Percentiles rank a stretch among this genome's conserved stretches.
phyloP scores from a whole-genome alignment of 2,888 invertebrate species.

The Calameuta pallipes region DNA sequence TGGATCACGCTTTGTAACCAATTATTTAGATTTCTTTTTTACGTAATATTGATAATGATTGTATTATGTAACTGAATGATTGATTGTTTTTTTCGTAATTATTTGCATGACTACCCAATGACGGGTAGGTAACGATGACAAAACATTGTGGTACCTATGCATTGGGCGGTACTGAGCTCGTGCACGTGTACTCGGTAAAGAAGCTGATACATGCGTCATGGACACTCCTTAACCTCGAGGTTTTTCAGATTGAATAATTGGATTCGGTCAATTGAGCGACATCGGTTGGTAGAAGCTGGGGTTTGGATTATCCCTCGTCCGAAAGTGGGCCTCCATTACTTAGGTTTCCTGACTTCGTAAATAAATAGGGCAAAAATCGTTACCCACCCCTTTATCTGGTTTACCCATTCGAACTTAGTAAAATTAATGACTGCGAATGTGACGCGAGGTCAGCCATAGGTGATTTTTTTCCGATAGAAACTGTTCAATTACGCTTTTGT shows the following conservation, averaged over 20 bases:
- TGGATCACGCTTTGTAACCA: too few species aligned
- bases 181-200: neutral
- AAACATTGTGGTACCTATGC: neutral
- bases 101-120: neutral
- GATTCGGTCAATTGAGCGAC: neutral
- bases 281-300: neutral
- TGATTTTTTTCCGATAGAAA: neutral
- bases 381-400: neutral
- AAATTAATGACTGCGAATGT: neutral
- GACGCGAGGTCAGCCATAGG: neutral
- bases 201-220: neutral
- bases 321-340: neutral
- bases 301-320: constrained; percentile 3
- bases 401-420: neutral
- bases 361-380: constrained; percentile 3
- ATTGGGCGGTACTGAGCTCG: neutral
- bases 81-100: too few species aligned
- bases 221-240: constrained; percentile 1
- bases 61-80: neutral
- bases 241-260: constrained; percentile 5
- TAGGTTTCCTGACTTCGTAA: neutral
- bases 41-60: neutral
- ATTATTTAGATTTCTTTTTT: too few species aligned
- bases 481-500: neutral
- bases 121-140: neutral